Percentiles rank a stretch among this genome's conserved stretches.
phyloP scores from a whole-genome alignment of 2,888 invertebrate species.

The Tiliacea aurago region DNA sequence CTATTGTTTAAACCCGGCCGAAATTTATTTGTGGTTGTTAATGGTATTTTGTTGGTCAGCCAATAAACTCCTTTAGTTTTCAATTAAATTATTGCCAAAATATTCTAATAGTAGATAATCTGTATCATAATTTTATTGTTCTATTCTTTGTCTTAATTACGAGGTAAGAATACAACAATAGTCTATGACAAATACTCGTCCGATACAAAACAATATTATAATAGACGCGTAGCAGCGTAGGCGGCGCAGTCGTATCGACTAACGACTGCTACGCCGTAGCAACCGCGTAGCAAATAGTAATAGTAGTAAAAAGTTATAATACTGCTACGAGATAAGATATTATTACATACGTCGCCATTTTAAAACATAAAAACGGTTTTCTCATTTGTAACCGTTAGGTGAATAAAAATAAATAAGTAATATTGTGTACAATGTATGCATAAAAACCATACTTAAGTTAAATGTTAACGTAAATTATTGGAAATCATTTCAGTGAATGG shows the following conservation, averaged over 20 bases:
- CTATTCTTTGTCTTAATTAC: too few relatives aligned
- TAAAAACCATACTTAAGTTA: background rate
- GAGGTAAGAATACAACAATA: background rate
- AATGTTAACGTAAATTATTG: background rate
- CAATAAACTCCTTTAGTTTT: slow-evolving; percentile 7
- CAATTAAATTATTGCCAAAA: background rate
- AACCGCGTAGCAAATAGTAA: background rate
- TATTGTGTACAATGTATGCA: background rate
- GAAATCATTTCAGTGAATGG: background rate
- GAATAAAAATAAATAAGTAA: slow-evolving; percentile 1
- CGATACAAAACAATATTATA: background rate
- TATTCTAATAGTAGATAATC: background rate
- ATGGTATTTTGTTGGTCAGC: slow-evolving; percentile 22
- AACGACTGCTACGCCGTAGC: slow-evolving; percentile 29
- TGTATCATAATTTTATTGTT: background rate
- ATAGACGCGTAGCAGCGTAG: slow-evolving; percentile 4
- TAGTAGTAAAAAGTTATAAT: background rate
- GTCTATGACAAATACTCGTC: background rate
- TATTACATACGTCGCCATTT: background rate
- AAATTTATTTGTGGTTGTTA: slow-evolving; percentile 45
- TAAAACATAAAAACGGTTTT: background rate
- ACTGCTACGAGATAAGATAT: background rate
- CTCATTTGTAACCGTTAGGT: background rate
- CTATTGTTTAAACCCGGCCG: slow-evolving; percentile 42
- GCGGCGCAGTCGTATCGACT: background rate